Evolutionary conservation across 2,113 vertebrate genomes (phyloP).

Genomic region (Mesitornis unicolor): DNA sequence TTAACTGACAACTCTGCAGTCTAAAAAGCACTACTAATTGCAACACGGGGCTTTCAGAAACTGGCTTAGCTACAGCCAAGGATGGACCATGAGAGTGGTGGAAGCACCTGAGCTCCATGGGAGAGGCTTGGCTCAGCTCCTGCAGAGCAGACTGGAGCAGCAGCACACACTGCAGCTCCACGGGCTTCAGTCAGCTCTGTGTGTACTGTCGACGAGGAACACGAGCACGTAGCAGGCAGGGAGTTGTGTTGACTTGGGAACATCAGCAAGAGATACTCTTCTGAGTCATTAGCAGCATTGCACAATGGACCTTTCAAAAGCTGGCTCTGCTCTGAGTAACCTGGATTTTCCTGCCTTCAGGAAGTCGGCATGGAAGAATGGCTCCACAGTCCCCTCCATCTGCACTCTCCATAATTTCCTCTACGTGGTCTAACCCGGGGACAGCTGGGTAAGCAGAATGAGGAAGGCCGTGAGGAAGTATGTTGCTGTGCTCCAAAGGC

Average conservation of each 20-base stretch:
- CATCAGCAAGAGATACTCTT: background rate
- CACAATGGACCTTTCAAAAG: background rate
- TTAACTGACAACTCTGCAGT: background rate
- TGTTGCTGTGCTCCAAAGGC: background rate
- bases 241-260: background rate
- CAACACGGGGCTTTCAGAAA: background rate
- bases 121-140: background rate
- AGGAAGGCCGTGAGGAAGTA: background rate
- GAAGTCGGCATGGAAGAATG: background rate
- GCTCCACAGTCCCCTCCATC: background rate
- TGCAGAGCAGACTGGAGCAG: background rate
- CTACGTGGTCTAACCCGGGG: background rate
- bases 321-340: background rate
- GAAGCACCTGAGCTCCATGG: background rate
- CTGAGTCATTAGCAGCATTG: background rate
- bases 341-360: background rate
- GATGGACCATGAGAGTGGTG: background rate
- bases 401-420: background rate
- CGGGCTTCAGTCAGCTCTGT: background rate
- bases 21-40: background rate
- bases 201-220: background rate
- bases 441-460: background rate
- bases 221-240: background rate
- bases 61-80: background rate
- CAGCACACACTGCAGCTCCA: background rate